Evolutionary conservation across 2,113 vertebrate species (phyloP).

Genomic region (Oostethus manadensis): DNA sequence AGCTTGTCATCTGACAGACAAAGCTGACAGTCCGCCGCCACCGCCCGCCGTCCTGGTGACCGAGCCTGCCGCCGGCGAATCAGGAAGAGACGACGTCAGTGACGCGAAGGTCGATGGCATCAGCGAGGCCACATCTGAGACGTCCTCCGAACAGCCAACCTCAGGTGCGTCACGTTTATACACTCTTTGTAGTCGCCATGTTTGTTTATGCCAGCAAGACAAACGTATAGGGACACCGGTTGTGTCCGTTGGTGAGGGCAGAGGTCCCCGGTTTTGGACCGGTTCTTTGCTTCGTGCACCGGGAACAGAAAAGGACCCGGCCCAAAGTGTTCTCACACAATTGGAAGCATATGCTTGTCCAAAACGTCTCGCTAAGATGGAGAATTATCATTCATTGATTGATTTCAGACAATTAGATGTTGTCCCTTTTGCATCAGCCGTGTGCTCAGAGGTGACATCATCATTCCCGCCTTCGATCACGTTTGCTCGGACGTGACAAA

Average conservation of each 20-base stretch:
- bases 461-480: not conserved
- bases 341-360: not conserved
- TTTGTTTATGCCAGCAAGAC: too few species aligned
- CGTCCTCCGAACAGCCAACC: slow-evolving; percentile 42
- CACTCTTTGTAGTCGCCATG: not conserved
- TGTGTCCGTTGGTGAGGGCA: not conserved
- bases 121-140: not conserved
- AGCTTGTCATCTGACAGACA: slow-evolving; percentile 3
- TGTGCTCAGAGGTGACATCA: too few species aligned
- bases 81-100: not conserved
- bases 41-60: slow-evolving; percentile 1
- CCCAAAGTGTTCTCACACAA: not conserved
- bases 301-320: not conserved
- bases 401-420: too few species aligned
- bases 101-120: not conserved
- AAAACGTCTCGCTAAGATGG: not conserved
- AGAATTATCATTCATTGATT: not conserved
- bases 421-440: too few species aligned
- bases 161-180: slow-evolving; percentile 52
- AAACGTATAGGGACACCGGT: too few species aligned
- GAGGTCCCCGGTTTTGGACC: not conserved
- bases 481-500: slow-evolving; percentile 1
- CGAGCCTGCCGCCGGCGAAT: slow-evolving; percentile 1
- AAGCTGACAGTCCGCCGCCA: slow-evolving; percentile 6
- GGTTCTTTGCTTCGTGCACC: not conserved